A percentile compares a stretch with the other conserved stretches of the same genome.
Conservation (phyloP, 2,888 invertebrate species). For the Bruchidius siliquastri region DNA sequence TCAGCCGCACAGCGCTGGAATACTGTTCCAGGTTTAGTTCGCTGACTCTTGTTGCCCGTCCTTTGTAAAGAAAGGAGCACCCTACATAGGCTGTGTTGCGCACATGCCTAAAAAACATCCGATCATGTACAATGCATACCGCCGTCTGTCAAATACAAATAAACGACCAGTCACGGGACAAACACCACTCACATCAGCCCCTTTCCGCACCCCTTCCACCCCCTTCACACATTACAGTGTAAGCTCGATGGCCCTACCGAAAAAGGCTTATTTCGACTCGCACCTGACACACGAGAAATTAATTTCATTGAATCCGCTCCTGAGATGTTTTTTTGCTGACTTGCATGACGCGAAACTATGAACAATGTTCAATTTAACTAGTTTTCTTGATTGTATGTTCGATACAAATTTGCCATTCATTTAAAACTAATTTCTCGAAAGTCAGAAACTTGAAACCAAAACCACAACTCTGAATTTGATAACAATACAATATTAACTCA, state of each 20-base stretch:
- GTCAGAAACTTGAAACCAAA: too few species aligned
- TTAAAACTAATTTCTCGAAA: too few species aligned
- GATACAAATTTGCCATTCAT: too few species aligned
- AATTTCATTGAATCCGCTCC: not conserved
- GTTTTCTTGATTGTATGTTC: too few species aligned
- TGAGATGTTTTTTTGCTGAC: not conserved
- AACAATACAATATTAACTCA: too few species aligned
- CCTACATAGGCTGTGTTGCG: too few species aligned
- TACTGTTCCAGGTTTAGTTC: too few species aligned
- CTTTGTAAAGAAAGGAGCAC: too few species aligned
- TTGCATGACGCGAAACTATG: not conserved
- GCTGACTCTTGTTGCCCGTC: too few species aligned
- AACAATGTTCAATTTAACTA: too few species aligned
- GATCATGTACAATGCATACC: not conserved
- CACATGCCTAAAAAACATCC: not conserved
- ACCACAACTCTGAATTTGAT: too few species aligned
- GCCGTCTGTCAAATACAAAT: not conserved
- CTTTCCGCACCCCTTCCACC: not conserved
- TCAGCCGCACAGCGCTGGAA: too few species aligned
- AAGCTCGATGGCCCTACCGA: not conserved
- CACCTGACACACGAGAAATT: not conserved
- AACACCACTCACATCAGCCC: not conserved
- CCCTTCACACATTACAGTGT: not conserved
- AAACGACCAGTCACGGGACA: not conserved
- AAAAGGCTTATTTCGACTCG: not conserved